A percentile compares a stretch with the other conserved stretches of the same genome.
Conservation (phyloP, 2,888 invertebrate genomes). For the Ashinkailepas kermadecensis region DNA sequence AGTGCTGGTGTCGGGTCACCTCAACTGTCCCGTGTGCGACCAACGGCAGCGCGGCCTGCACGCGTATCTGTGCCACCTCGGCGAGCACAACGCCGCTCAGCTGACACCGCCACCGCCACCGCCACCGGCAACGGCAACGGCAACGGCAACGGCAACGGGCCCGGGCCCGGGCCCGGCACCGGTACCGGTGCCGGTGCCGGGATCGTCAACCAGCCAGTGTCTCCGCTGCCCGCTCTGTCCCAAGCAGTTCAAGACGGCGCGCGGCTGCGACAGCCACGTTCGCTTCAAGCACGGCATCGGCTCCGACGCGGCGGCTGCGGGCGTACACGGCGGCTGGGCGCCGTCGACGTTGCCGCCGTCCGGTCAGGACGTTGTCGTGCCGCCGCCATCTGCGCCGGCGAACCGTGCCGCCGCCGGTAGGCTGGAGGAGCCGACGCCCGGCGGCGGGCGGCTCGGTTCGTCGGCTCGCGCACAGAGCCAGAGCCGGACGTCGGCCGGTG, state of each 20-base stretch:
- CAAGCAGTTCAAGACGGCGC: neutral
- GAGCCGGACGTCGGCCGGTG: neutral
- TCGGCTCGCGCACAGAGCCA: neutral
- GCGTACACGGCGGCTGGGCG: neutral
- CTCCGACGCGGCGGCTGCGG: neutral
- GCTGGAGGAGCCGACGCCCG: neutral
- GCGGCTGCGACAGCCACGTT: neutral
- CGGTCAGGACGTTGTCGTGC: no score
- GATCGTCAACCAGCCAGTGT: neutral
- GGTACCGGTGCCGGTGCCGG: no score
- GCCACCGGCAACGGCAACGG: no score
- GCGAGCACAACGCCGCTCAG: neutral
- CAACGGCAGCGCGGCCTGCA: neutral
- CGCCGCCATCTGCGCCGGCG: no score
- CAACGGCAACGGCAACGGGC: no score
- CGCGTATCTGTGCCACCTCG: neutral
- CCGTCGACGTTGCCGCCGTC: neutral
- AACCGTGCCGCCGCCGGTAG: no score
- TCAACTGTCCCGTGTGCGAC: neutral
- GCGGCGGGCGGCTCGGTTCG: neutral
- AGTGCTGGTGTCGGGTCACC: neutral
- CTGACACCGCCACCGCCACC: neutral
- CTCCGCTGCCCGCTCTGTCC: neutral
- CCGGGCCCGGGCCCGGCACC: no score
- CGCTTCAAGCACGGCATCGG: neutral